Base-by-base conservation (phyloP, 2,888 invertebrate genomes). In the Galeopsomyia nigrocyanea region DNA sequence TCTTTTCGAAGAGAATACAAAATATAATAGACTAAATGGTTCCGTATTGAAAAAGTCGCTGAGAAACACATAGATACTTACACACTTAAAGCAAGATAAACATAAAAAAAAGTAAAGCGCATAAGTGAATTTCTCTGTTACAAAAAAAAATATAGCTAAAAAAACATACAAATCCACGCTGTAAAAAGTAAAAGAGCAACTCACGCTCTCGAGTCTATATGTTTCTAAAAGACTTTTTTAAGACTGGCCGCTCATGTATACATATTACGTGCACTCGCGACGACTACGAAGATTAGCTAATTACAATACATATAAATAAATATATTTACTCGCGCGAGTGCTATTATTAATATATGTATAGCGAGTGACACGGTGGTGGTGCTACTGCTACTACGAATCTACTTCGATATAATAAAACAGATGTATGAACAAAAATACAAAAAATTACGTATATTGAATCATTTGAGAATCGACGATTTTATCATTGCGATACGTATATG, bases 281-380 rank as follows among this genome's bases (percentile, higher is more conserved):
- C 51, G 21, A 64, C 31, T 56, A 64, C 26, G 17, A 55, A 68
- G 68, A 53, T 58, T 58, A 71, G 68, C 55, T 58, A 64, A 74
- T 70, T 50, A 39, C 39, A 39, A 39, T 39, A 39, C 10, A 39
- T 10, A 39, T 39, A 39, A 10, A 39, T 39, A 46, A 55, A n/a
- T 14, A 77, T 75, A 75, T 71, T 73, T 62, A 74, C 64, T 72
- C 74, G 62, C 56, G 76, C 73, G 77, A 79, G 77, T 71, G 67
- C 74, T 68, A 65, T 62, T 68, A 71, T 66, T 64, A 68, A 39
- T 39, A 13, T 62, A 58, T 63, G 67, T 64, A 64, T 26, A 68
- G 56, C 71, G 68, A 65, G 68, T 65, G 61, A 66, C 9, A 64
- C 55, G 70, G 63, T 71, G 74, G 67, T 71, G 74, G 70, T 74